A percentile compares a stretch with the other conserved stretches of the same genome.
phyloP scores from a whole-genome alignment of 2,888 invertebrate species.

The Smittia aterrima region DNA sequence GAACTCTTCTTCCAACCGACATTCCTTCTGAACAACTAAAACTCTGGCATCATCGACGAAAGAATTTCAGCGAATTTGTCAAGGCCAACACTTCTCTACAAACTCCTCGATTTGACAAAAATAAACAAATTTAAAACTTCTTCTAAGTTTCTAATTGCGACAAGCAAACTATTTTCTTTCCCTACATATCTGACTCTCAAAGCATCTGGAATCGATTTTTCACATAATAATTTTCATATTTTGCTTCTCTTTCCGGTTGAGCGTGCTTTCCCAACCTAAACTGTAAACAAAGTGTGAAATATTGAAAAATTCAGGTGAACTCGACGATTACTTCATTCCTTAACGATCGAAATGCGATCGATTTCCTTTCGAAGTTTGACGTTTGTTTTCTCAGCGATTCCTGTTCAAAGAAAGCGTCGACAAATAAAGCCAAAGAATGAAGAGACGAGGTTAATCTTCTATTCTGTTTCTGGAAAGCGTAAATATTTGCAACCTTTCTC shows the following conservation, averaged over 20 bases:
- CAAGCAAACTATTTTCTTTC: no score
- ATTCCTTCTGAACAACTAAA: no score
- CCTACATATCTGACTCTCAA: background rate
- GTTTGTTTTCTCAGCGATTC: background rate
- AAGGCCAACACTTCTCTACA: no score
- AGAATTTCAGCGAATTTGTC: no score
- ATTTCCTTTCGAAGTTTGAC: background rate
- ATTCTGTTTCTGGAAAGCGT: no score
- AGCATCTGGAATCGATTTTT: background rate
- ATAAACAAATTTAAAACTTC: no score
- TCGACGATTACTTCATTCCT: background rate
- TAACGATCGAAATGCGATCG: background rate
- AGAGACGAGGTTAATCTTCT: no score
- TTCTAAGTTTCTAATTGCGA: no score
- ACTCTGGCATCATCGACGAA: no score
- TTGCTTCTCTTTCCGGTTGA: background rate
- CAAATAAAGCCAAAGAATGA: background rate
- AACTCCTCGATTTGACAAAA: no score
- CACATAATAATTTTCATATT: conserved; percentile 21
- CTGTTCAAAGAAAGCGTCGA: background rate
- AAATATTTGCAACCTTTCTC: no score
- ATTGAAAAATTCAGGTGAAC: background rate
- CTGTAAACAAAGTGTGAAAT: conserved; percentile 7
- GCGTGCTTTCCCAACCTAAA: background rate
- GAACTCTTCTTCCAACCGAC: no score